phyloP scores from a whole-genome alignment of 1,140 invertebrate genomes.

The Calliphora vicina region DNA sequence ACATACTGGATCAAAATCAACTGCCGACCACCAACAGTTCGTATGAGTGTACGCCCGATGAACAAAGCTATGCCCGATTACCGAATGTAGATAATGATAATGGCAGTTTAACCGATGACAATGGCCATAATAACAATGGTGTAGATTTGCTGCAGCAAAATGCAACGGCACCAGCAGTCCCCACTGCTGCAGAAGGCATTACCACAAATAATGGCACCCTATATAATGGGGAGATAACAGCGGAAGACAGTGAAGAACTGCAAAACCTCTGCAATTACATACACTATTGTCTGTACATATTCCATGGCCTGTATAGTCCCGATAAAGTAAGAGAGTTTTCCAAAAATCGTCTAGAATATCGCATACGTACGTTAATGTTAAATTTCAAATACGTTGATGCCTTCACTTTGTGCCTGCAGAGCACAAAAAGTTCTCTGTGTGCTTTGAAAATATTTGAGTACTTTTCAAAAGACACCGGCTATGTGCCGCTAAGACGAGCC shows the following conservation, averaged over 20 bases:
- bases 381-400: conserved; percentile 61
- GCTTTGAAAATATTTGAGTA: conserved; percentile 61
- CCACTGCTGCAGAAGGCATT: background rate
- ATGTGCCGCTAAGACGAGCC: conserved; percentile 56
- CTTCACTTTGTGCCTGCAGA: conserved; percentile 55
- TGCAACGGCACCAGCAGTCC: background rate
- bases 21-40: background rate
- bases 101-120: background rate
- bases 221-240: conserved; percentile 37
- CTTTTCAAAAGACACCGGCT: conserved; percentile 62
- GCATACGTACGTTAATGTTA: conserved; percentile 59
- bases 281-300: conserved; percentile 68
- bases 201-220: background rate
- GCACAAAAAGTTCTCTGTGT: conserved; percentile 49
- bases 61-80: conserved; percentile 56
- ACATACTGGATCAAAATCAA: conserved; percentile 33
- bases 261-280: conserved; percentile 61
- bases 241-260: conserved; percentile 43
- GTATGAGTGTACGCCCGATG: conserved; percentile 48
- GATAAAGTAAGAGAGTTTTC: conserved; percentile 64
- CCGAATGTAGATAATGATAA: conserved; percentile 38
- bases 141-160: background rate
- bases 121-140: background rate
- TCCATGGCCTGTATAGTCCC: conserved; percentile 66
- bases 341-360: conserved; percentile 55